phyloP scores from a whole-genome alignment of 1,140 invertebrate genomes.

The Hylaeus anthracinus region DNA sequence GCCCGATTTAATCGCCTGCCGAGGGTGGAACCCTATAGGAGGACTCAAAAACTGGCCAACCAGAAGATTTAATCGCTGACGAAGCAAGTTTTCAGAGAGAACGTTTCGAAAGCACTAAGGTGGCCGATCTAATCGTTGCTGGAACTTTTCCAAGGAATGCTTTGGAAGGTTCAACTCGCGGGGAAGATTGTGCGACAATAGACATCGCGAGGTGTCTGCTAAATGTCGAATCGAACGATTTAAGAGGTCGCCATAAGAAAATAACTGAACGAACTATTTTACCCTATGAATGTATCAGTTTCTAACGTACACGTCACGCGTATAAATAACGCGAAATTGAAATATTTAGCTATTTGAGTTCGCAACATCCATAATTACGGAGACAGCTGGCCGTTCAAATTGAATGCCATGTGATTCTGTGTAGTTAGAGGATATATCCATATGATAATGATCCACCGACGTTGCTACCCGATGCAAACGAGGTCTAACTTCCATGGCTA shows the following conservation, averaged over 20 bases:
- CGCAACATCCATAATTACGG: background rate
- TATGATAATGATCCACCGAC: constrained; percentile 40
- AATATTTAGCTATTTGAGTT: background rate
- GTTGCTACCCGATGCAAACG: constrained; percentile 31
- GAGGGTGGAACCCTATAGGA: background rate
- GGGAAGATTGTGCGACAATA: background rate
- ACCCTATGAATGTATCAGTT: no score
- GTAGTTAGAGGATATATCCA: constrained; percentile 23
- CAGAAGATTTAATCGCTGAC: background rate
- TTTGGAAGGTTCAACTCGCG: background rate
- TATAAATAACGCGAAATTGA: background rate
- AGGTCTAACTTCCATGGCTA: constrained; percentile 42
- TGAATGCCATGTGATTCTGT: constrained; percentile 28
- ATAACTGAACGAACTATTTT: no score
- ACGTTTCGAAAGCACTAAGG: background rate
- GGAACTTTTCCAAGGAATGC: background rate
- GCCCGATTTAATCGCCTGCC: constrained; percentile 15
- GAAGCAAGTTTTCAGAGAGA: background rate
- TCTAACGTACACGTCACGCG: no score
- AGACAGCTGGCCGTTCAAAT: constrained; percentile 1
- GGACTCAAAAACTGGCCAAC: background rate
- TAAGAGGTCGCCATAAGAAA: background rate
- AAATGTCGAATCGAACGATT: background rate
- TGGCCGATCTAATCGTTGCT: background rate
- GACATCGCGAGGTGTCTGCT: background rate